These are phyloP conservation scores for Apodemia zela DNA, from an alignment of 2,888 invertebrate genomes.

Conservation along the genomic window DNA sequence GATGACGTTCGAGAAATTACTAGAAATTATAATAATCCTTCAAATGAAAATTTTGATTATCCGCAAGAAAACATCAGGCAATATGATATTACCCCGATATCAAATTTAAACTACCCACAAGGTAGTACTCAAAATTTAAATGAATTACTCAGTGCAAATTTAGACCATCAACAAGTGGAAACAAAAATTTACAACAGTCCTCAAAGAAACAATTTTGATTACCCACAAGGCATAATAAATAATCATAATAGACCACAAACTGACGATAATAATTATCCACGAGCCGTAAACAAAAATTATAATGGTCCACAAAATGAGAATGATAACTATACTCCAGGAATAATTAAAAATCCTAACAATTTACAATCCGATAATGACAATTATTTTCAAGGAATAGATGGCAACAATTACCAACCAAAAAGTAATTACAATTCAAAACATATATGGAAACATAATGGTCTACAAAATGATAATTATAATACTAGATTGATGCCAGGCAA, in stretches of 20 bases:
- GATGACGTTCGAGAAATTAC: neutral
- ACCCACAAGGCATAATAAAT: neutral
- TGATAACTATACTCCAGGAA: neutral
- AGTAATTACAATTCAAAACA: constrained; percentile 16
- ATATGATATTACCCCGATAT: neutral
- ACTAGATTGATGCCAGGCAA: constrained; percentile 32
- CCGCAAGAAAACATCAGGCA: neutral
- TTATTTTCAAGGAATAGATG: neutral
- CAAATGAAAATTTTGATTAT: neutral
- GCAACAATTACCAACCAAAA: constrained; percentile 19
- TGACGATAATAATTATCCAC: neutral
- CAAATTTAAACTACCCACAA: neutral
- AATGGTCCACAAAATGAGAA: neutral
- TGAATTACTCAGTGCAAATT: neutral
- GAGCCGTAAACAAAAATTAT: neutral
- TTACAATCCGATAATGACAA: neutral
- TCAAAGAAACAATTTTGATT: neutral
- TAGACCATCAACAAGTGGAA: neutral
- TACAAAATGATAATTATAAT: constrained; percentile 23
- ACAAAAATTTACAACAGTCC: neutral
- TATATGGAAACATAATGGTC: constrained; percentile 10
- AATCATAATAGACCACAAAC: neutral
- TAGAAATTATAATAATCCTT: neutral
- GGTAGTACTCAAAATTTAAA: neutral
- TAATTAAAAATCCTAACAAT: neutral